These are phyloP conservation scores for Paramormyrops kingsleyae DNA, from an alignment of 2,113 vertebrate species.

Conservation along the genomic window DNA sequence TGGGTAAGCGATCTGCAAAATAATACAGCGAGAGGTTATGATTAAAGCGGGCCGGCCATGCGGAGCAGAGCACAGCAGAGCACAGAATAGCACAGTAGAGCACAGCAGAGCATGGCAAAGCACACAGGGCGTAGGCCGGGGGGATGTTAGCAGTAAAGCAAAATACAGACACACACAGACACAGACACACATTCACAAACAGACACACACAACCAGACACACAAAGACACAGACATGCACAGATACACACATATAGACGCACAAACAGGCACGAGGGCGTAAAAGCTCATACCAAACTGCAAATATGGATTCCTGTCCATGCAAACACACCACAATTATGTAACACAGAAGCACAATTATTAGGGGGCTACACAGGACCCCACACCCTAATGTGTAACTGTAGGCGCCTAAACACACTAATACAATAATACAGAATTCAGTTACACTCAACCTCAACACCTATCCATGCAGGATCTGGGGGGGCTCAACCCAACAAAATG, in stretches of 20 bases:
- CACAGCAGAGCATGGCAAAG: background rate
- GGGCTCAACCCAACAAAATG: no score
- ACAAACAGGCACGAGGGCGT: background rate
- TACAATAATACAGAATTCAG: no score
- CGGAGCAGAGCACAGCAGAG: constrained; percentile 13
- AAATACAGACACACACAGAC: background rate
- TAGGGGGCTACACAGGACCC: background rate
- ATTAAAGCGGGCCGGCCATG: constrained; percentile 35
- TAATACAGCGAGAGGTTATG: constrained; percentile 39
- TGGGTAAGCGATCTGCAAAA: constrained; percentile 52
- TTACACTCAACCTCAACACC: no score
- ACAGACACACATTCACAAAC: background rate
- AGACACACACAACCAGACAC: background rate
- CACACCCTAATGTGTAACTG: background rate
- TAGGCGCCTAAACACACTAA: no score
- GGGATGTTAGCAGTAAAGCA: background rate
- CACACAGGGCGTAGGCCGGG: background rate
- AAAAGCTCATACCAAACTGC: background rate
- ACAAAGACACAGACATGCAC: background rate
- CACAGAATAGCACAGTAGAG: background rate
- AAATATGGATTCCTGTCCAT: background rate
- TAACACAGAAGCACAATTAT: background rate
- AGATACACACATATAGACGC: background rate
- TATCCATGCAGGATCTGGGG: no score
- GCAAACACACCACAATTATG: background rate